Evolutionary conservation across 1,140 invertebrate species (phyloP), one percentile per base, ranked within the genome.

Genomic region (Papilio polytes): DNA sequence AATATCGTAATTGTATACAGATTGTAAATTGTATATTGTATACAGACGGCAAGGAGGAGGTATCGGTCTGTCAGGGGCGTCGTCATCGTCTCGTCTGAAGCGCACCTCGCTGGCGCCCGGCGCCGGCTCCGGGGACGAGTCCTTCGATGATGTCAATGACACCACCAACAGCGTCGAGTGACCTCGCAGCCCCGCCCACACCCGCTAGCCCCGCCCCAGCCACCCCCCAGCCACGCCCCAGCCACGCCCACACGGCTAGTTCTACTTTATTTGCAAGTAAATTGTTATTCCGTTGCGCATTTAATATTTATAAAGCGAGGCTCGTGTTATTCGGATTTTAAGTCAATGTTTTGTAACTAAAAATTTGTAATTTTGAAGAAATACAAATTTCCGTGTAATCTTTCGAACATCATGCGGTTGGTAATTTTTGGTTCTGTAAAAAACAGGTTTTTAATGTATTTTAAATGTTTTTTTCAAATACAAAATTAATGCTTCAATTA

Each of bases 61-160:
- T 56, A 96, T 97, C 84, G 96, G 96, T 41, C 91, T 97, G 56
- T 96, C 97, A 82, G 96, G 96, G 83, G 91, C 97, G 41, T 96
- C 96, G 80, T 96, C 96, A 2, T 95, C 96, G 81, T 95, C 95
- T 2, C 94, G 96, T 22, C 94, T 96, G 80, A 97, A 97, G 94
- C 96, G 97, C 36, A 96, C 96, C 53, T 97, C 97, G 13, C 96
- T 97, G 76, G 96, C 97, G 86, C 95, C 97, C 26, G 96, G 36
- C 97, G 13, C 96, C 97, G 76, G 96, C 97, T 85, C 95, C 97
- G 22, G 96, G 97, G 95, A 95, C 91, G 95, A 96, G 85, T 95
- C 95, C 77, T 88, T 96, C 85, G 95, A 96, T 84, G 95, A 95
- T 86, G 92, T 93, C 86, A 96, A 96, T 90, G 94, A 95, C 86